phyloP scores from a whole-genome alignment of 2,888 invertebrate species.

The Leptopilina syphax region DNA sequence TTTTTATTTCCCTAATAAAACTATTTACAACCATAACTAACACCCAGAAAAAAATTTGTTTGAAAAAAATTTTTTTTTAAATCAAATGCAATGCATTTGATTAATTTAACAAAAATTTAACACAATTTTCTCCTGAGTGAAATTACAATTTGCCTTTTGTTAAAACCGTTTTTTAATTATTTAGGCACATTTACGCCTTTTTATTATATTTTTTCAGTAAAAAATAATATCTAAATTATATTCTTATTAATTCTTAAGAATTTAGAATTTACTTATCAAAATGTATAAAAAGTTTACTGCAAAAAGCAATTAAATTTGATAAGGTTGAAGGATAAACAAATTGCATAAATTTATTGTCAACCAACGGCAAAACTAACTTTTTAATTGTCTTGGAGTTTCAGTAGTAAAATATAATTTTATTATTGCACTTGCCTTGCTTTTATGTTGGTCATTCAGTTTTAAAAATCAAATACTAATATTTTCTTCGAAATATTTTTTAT shows the following conservation, averaged over 20 bases:
- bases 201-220: not conserved
- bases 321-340: slow-evolving; percentile 12
- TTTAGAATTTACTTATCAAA: not conserved
- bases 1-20: not conserved
- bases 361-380: not conserved
- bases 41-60: no score
- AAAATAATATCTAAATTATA: no score
- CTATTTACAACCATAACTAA: not conserved
- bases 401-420: not conserved
- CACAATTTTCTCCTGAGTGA: no score
- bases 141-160: no score
- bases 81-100: no score
- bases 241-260: not conserved
- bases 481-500: no score
- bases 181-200: no score
- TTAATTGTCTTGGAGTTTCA: not conserved
- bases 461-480: no score
- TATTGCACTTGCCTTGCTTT: not conserved
- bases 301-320: not conserved
- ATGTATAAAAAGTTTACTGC: not conserved
- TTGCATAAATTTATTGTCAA: slow-evolving; percentile 2
- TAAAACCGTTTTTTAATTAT: no score
- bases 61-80: no score
- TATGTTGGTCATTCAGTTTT: not conserved
- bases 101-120: no score